A percentile compares a stretch with the other conserved stretches of the same genome.
Conservation (phyloP, 1,140 invertebrate species). For the Drosophila ananassae region DNA sequence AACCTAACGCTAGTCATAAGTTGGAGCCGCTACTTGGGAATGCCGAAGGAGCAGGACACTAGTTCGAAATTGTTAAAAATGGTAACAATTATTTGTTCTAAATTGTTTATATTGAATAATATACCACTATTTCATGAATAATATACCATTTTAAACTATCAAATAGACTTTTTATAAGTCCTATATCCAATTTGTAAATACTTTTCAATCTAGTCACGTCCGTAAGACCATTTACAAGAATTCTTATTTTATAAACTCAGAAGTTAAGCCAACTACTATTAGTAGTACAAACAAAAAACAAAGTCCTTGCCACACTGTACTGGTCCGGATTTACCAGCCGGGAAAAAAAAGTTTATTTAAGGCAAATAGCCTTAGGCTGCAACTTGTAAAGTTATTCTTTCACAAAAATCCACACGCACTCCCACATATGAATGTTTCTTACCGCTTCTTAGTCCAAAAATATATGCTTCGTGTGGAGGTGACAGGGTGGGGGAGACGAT, state of each 20-base stretch:
- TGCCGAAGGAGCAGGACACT: constrained; percentile 9
- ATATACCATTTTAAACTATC: too few species aligned
- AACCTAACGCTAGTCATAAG: constrained; percentile 65
- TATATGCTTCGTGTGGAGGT: constrained; percentile 7
- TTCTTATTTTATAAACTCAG: too few species aligned
- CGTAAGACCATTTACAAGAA: too few species aligned
- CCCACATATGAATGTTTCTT: constrained; percentile 45
- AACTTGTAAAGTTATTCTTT: constrained; percentile 76
- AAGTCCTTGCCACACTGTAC: constrained; percentile 37
- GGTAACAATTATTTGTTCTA: neutral
- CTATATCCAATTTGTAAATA: too few species aligned
- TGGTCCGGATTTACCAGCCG: constrained; percentile 20
- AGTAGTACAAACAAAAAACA: neutral
- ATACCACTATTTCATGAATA: too few species aligned
- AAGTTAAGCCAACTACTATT: too few species aligned
- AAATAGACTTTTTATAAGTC: too few species aligned
- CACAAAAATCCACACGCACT: constrained; percentile 34
- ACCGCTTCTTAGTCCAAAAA: constrained; percentile 49
- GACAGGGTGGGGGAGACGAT: too few species aligned
- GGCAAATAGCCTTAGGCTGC: constrained; percentile 72
- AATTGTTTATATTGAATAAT: too few species aligned
- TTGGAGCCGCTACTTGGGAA: constrained; percentile 27
- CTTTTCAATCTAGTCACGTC: too few species aligned
- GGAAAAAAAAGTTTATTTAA: constrained; percentile 64
- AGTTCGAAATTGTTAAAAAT: neutral